Evolutionary conservation across 2,797 vertebrate species (phyloP), one percentile per base, ranked within the genome.

Genomic region (Lithobates pipiens): DNA sequence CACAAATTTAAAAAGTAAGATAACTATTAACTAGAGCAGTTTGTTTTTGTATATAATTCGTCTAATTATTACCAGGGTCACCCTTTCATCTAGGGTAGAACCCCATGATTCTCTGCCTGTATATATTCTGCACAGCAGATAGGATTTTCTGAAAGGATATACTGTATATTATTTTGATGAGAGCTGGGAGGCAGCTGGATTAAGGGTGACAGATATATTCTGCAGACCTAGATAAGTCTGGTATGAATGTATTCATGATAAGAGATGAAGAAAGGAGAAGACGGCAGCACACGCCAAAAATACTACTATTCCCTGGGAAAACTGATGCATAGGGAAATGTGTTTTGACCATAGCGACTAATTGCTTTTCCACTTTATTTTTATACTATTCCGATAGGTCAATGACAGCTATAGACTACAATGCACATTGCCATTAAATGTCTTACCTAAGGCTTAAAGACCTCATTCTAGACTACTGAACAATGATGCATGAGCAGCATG

Each of bases 171-270:
- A 67, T 27, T 67, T 29, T 67, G 65, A 67, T 67, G 65, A 27
- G n/a, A 29, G 13, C 65, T 29, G 27, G 65, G 13, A 67, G 54
- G n/a, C 21, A 61, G 10, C 65, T 67, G 65, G 65, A 67, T 67
- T 67, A 67, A 25, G 65, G 25, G 11, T 67, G 65, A 67, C 65
- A 67, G 65, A 67, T 67, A 67, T 67, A 67, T 67, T 67, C 65
- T 67, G 65, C 65, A 67, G 65, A 29, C 65, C 27, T 15, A 67
- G 65, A 67, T 67, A 67, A 27, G 65, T 29, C 27, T 67, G 13
- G 54, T 23, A 61, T 61, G 16, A 67, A 67, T 67, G 25, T 18
- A 29, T 65, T 25, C 10, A 67, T 13, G 65, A 67, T 67, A 67
- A 67, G n/a, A 67, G 25, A 67, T 29, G 65, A 67, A 10, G 54